phyloP scores from a whole-genome alignment of 2,888 invertebrate genomes.

The Heterodera filipjevi region DNA sequence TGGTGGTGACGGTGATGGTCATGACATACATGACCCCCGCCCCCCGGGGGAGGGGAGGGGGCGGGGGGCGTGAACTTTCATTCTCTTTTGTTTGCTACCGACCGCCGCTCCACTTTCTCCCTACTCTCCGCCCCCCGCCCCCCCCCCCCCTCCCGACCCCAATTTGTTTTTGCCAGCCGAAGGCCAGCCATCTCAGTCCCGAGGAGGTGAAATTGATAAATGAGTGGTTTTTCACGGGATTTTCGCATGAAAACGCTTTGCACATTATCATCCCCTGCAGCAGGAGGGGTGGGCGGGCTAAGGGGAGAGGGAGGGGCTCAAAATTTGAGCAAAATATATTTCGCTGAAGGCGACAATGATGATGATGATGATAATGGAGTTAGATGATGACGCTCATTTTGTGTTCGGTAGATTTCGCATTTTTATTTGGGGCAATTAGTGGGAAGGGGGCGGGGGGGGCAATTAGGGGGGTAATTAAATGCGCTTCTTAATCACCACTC shows the following conservation, averaged over 20 bases:
- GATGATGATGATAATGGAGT: too few species aligned
- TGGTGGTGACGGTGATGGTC: not conserved
- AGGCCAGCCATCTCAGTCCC: not conserved
- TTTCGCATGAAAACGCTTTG: not conserved
- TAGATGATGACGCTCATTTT: too few species aligned
- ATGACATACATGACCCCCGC: not conserved
- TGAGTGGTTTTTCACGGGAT: not conserved
- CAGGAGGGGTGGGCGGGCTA: too few species aligned
- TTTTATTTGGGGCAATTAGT: not conserved
- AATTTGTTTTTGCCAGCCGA: too few species aligned
- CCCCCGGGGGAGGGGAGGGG: not conserved
- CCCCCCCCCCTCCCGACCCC: too few species aligned
- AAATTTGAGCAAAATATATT: not conserved
- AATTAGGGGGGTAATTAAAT: too few species aligned
- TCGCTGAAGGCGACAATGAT: not conserved
- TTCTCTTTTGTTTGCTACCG: too few species aligned
- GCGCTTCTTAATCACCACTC: not conserved
- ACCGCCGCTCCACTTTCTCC: not conserved
- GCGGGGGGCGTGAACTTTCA: not conserved
- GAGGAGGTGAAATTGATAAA: not conserved
- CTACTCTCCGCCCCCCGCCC: not conserved
- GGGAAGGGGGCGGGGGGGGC: too few species aligned
- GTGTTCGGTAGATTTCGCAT: too few species aligned
- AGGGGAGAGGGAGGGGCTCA: not conserved
- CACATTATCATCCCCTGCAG: not conserved